Evolutionary conservation across 2,888 invertebrate genomes (phyloP).

Genomic region (Drosophila suboccidentalis): DNA sequence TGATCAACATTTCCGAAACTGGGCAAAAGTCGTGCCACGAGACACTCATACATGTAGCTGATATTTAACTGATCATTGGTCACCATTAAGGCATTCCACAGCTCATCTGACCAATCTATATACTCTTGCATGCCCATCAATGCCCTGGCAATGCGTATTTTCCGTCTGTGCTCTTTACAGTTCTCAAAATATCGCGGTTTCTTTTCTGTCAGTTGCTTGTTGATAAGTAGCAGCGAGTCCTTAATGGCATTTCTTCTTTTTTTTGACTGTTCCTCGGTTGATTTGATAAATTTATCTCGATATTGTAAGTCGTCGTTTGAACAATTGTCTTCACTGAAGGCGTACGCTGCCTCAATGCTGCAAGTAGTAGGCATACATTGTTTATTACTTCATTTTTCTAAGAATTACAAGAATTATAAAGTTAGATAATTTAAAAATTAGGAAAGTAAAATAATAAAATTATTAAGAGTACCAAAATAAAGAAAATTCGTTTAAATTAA

Average conservation of each 20-base stretch:
- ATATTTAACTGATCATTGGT: conserved; percentile 84
- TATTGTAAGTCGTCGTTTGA: conserved; percentile 5
- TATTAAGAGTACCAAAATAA: no score
- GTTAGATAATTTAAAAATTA: no score
- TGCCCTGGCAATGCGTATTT: conserved; percentile 78
- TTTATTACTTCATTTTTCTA: no score
- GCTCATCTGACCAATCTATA: conserved; percentile 60
- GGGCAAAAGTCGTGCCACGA: conserved; percentile 67
- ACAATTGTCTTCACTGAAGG: background rate
- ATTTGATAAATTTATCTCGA: conserved; percentile 25
- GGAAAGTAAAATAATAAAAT: no score
- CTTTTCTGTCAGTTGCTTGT: conserved; percentile 63
- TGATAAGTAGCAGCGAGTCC: conserved; percentile 50
- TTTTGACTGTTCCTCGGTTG: conserved; percentile 6
- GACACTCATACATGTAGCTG: conserved; percentile 79
- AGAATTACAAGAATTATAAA: no score
- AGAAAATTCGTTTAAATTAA: no score
- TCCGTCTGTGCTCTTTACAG: conserved; percentile 83
- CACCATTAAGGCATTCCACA: conserved; percentile 72
- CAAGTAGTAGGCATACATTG: background rate
- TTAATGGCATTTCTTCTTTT: conserved; percentile 22
- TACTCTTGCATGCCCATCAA: conserved; percentile 23
- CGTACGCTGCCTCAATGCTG: conserved; percentile 61
- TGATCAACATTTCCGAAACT: conserved; percentile 52
- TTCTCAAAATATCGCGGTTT: conserved; percentile 84